Base-by-base conservation (phyloP, 64 coral and sea anemone species). In the Pocillopora damicornis region DNA sequence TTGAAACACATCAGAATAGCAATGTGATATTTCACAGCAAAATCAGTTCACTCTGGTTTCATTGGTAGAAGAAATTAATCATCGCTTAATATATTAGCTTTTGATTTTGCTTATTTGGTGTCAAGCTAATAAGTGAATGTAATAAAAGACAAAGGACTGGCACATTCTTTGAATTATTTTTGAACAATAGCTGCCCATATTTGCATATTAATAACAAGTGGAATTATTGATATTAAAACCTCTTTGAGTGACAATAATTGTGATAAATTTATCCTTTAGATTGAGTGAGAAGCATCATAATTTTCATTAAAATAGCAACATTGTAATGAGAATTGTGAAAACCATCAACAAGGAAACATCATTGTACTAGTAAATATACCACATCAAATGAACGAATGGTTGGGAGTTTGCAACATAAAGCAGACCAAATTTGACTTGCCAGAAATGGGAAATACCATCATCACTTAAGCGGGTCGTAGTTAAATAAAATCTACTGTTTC, bases 51-150 rank as follows among this genome's bases (percentile, higher is more conserved):
- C 18, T 69, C 20, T 60, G 56, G 18, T 59, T 59, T 78, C 42
- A 58, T 26, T 1, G 51, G 56, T 9, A 11, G 45, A 78, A 59
- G 23, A 78, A 78, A 37, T 17, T 38, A 51, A 51, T 76, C 5
- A 45, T 18, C 36, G 20, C 16, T 38, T 5, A 18, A 17, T 67
- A 67, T 20, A 67, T 76, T 45, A 35, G 56, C 56, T 59, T 78
- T 22, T n/a, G 9, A 58, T 57, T 59, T 25, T 37, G 63, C 37
- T 82, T 26, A 26, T 36, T 65, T 65, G 63, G 10, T 64, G 16
- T 57, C 12, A 83, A 83, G 63, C 64, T 77, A 66, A 69, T 69
- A n/a, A 83, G 15, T 20, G 81, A 57, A 69, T 69, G 81, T 56
- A 23, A 68, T 66, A 34, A 13, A n/a, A 15, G 68, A 66, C 36